phyloP scores from a whole-genome alignment of 2,113 vertebrate species.

The Microcebus griseorufus region DNA sequence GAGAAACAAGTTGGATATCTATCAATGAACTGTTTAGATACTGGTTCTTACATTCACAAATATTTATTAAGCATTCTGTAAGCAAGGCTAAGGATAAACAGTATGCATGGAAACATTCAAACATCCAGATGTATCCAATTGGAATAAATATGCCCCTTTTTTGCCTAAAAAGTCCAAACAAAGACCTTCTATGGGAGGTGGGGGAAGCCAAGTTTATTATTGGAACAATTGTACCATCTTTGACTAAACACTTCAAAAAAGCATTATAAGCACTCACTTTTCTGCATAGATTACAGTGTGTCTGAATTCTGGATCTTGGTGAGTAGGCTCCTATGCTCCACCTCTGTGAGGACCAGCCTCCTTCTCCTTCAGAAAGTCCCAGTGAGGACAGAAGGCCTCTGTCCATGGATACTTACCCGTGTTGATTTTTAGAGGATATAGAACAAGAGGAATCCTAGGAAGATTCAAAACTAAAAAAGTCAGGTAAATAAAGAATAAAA shows the following conservation, averaged over 20 bases:
- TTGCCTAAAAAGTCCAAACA: constrained; percentile 9
- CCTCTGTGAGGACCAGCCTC: background rate
- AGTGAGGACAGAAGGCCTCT: background rate
- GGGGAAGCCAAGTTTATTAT: background rate
- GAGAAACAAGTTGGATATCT: constrained; percentile 41
- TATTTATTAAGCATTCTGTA: constrained; percentile 31
- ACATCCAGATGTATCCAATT: background rate
- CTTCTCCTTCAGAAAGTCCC: background rate
- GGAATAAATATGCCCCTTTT: background rate
- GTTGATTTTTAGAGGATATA: background rate
- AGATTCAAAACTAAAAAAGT: constrained; percentile 7
- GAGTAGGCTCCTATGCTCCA: background rate
- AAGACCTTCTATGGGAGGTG: background rate
- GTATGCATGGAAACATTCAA: background rate
- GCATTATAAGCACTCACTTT: background rate
- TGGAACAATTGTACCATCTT: background rate
- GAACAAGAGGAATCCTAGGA: background rate
- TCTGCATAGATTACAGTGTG: background rate
- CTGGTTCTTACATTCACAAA: background rate
- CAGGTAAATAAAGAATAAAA: constrained; percentile 19
- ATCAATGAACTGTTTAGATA: background rate
- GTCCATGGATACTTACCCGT: too few species aligned
- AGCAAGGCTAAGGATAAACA: background rate
- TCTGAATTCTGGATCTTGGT: background rate
- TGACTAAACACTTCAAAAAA: constrained; percentile 39